Conservation (phyloP, 2,113 vertebrate species). For the Sisor rabdophorus region DNA sequence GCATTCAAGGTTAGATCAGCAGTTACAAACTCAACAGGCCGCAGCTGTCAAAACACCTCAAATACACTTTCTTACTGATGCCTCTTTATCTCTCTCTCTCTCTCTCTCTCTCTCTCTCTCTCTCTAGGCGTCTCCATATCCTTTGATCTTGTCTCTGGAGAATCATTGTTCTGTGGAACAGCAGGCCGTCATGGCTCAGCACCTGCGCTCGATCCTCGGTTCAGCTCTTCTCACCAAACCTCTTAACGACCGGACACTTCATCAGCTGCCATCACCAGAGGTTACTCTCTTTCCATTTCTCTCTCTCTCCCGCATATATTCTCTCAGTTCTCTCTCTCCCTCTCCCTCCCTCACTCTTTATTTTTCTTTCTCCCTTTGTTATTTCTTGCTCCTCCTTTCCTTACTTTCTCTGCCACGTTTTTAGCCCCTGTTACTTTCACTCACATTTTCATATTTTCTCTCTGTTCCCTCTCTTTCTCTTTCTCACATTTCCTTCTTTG, state of each 20-base stretch:
- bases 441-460: no score
- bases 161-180: slow-evolving; percentile 94
- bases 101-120: background rate
- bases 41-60: background rate
- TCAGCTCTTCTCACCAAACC: slow-evolving; percentile 77
- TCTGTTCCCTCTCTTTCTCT: no score
- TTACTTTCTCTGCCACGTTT: no score
- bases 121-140: slow-evolving; percentile 81
- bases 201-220: slow-evolving; percentile 83
- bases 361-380: background rate
- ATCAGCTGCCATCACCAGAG: slow-evolving; percentile 85
- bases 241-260: slow-evolving; percentile 60
- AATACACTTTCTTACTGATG: background rate
- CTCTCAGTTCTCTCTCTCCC: background rate
- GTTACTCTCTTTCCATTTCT: slow-evolving; percentile 56
- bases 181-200: slow-evolving; percentile 85
- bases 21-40: background rate
- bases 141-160: slow-evolving; percentile 90
- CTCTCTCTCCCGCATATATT: background rate
- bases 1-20: slow-evolving; percentile 77
- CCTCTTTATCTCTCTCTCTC: background rate
- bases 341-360: background rate
- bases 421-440: no score
- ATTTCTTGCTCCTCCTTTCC: no score
- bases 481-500: no score